phyloP scores from a whole-genome alignment of 2,113 vertebrate species.

The Microtus richardsoni region DNA sequence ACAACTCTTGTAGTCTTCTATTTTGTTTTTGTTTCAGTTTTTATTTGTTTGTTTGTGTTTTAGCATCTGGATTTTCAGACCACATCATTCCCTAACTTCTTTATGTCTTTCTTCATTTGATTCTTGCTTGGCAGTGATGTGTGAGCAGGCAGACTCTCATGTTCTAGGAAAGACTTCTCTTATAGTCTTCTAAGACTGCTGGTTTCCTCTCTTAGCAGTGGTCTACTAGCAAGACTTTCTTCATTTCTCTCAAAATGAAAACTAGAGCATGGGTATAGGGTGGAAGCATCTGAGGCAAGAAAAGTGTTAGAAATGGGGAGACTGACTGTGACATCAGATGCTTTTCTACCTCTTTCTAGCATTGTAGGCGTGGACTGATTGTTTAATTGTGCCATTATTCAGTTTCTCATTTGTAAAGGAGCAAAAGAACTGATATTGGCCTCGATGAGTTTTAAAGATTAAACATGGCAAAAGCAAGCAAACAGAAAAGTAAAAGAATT shows the following conservation, averaged over 20 bases:
- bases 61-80: background rate
- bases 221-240: background rate
- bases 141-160: background rate
- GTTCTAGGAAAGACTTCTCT: background rate
- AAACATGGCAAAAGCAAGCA: background rate
- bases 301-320: background rate
- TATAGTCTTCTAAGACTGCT: background rate
- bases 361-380: background rate
- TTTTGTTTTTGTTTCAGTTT: background rate
- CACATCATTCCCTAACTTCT: constrained; percentile 10
- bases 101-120: background rate
- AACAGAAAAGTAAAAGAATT: background rate
- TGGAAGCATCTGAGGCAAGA: too few species aligned
- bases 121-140: background rate
- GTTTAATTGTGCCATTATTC: background rate
- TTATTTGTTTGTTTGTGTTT: background rate
- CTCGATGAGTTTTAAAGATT: background rate
- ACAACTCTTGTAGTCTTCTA: background rate
- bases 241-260: background rate
- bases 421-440: background rate
- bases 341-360: background rate
- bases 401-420: background rate
- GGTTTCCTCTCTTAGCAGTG: background rate
- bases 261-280: background rate
- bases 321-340: too few species aligned